These are phyloP conservation scores for Urophycis tenuis DNA, from an alignment of 2,797 vertebrate species.

Conservation along the genomic window DNA sequence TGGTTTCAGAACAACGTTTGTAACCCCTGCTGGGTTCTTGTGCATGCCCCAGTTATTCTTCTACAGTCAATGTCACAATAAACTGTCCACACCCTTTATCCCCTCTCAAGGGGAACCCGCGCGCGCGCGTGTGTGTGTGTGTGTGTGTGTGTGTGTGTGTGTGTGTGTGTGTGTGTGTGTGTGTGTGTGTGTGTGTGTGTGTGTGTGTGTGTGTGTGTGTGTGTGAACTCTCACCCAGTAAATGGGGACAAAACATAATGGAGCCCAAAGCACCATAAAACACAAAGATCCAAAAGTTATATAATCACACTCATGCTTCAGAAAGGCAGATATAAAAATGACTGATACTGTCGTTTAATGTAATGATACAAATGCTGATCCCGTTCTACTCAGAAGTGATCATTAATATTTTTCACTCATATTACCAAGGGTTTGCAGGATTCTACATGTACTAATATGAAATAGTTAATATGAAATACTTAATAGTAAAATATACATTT, in stretches of 20 bases:
- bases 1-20: background rate
- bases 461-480: too few relatives aligned
- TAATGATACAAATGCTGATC: background rate
- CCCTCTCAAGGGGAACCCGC: constrained; percentile 3
- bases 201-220: background rate
- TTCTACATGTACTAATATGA: too few relatives aligned
- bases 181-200: constrained; percentile 17
- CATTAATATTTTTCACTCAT: background rate
- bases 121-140: constrained; percentile 17
- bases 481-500: too few relatives aligned
- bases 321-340: background rate
- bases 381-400: background rate
- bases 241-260: background rate
- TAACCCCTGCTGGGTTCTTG: constrained; percentile 3
- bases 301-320: background rate
- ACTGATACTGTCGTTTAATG: background rate
- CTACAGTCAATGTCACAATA: constrained; percentile 26
- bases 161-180: constrained; percentile 9
- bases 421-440: too few relatives aligned
- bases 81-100: constrained; percentile 36
- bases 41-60: constrained; percentile 9
- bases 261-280: background rate
- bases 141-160: constrained; percentile 12
- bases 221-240: background rate
- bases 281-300: background rate